Base-by-base conservation (phyloP, 1,140 invertebrate species). In the Zaprionus gabonicus region DNA sequence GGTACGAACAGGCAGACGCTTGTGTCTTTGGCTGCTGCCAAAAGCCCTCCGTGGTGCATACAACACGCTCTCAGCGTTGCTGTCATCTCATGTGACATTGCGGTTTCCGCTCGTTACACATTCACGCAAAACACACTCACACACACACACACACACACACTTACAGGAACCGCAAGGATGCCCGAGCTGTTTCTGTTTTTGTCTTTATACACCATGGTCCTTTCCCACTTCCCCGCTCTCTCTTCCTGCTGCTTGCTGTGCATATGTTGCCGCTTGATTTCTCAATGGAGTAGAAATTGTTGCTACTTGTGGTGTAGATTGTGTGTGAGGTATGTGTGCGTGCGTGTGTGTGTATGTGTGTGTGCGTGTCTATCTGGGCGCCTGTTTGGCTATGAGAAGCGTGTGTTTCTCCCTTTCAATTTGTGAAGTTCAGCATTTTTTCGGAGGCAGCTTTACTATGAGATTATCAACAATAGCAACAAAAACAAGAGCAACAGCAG, bases 61-160 rank as follows among this genome's bases (percentile, higher is more conserved):
- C 65, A 46, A 67, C 64, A 60, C 44, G 31, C 56, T 66, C 31
- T 23, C 49, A 7, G 15, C 13, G 13, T 31, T n/a, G 17, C 38
- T 23, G 25, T 38, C 31, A 53, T 38, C 38, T 25, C 13, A 31
- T 31, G 46, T 44, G 38, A 23, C 71, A 23, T 20, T 76, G 71
- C 63, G 64, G 76, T 63, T 82, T 82, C 64, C 67, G 80, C 71
- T 82, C 64, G 69, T 82, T 82, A 68, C 80, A 71, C 80, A 76
- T 64, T 44, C 66, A 31, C 60, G 7, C 51, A 69, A 44, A 65
- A 15, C 28, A 31, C 28, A 38, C 7, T 7, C 34, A 34, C 28
- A 36, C 4, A 23, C n/a, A 58, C 17, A 60, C 23, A 36, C 53
- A 56, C 31, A 23, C 55, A 55, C 17, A 44, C 53, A 56, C 31